Percentiles rank a stretch among this genome's conserved stretches.
phyloP scores from a whole-genome alignment of 1,140 invertebrate genomes.

The Drosophila hydei region DNA sequence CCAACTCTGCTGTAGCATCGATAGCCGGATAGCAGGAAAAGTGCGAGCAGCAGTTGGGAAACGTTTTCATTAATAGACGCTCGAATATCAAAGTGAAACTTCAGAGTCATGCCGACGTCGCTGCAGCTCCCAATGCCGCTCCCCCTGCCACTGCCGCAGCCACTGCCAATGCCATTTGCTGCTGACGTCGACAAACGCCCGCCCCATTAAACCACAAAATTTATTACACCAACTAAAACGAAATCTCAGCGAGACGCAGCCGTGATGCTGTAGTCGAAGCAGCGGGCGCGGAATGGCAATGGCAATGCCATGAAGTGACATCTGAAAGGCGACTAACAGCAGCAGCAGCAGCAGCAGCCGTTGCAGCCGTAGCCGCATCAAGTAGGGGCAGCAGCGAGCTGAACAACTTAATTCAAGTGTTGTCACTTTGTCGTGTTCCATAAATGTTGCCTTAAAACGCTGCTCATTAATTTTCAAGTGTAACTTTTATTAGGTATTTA shows the following conservation, averaged over 20 bases:
- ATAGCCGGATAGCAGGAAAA: constrained; percentile 38
- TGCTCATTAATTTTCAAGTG: constrained; percentile 83
- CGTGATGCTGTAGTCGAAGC: constrained; percentile 23
- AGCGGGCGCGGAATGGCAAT: constrained; percentile 37
- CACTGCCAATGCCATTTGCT: constrained; percentile 10
- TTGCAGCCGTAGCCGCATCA: constrained; percentile 6
- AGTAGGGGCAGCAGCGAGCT: constrained; percentile 1
- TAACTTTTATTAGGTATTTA: constrained; percentile 83
- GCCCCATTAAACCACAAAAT: constrained; percentile 82
- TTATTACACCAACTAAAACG: constrained; percentile 80
- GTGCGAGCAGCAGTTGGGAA: constrained; percentile 31
- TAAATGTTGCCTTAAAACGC: constrained; percentile 71
- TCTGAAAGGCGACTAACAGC: constrained; percentile 47
- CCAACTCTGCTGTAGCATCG: constrained; percentile 54
- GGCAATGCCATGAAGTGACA: constrained; percentile 53
- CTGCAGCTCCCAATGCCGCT: constrained; percentile 8
- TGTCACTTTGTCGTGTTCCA: constrained; percentile 80
- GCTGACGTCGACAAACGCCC: constrained; percentile 63
- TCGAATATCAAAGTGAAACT: constrained; percentile 80
- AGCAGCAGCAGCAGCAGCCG: constrained; percentile 26
- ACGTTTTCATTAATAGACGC: constrained; percentile 79
- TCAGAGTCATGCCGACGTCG: constrained; percentile 67
- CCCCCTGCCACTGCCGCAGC: background rate
- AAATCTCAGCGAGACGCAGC: constrained; percentile 67
- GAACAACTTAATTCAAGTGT: constrained; percentile 81